Conservation (phyloP, 2,888 invertebrate species). For the Heliconius charithonia region DNA sequence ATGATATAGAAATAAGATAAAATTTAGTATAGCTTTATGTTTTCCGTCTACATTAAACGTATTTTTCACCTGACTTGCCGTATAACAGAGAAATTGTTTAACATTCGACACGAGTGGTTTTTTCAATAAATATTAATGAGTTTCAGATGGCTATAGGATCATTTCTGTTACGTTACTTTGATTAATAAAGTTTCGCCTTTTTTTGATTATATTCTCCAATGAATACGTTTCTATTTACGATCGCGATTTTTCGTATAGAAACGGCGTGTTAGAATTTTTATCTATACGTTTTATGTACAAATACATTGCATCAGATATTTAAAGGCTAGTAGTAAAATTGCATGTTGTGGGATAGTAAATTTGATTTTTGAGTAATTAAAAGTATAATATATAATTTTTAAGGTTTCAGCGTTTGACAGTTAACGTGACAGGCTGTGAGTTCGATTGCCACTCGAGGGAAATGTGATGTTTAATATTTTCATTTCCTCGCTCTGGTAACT, state of each 20-base stretch:
- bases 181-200: constrained; percentile 68
- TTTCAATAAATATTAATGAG: constrained; percentile 72
- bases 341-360: not conserved
- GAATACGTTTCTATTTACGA: constrained; percentile 38
- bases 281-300: constrained; percentile 4
- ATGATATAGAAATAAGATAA: constrained; percentile 37
- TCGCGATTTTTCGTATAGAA: constrained; percentile 31
- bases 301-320: constrained; percentile 5
- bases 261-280: constrained; percentile 26
- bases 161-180: constrained; percentile 63
- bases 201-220: constrained; percentile 47
- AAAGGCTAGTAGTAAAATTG: not conserved
- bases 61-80: constrained; percentile 60
- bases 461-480: not conserved
- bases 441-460: not conserved
- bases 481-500: not conserved
- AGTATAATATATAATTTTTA: too few relatives aligned
- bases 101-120: constrained; percentile 61
- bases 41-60: constrained; percentile 39
- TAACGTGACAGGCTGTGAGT: not conserved
- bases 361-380: not conserved
- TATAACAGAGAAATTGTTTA: constrained; percentile 64
- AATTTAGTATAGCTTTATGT: constrained; percentile 43
- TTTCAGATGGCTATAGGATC: constrained; percentile 55
- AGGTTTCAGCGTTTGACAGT: too few relatives aligned